Percentiles rank a stretch among this genome's conserved stretches.
Conservation (phyloP, 1,140 invertebrate genomes). For the Thaumatotibia leucotreta region DNA sequence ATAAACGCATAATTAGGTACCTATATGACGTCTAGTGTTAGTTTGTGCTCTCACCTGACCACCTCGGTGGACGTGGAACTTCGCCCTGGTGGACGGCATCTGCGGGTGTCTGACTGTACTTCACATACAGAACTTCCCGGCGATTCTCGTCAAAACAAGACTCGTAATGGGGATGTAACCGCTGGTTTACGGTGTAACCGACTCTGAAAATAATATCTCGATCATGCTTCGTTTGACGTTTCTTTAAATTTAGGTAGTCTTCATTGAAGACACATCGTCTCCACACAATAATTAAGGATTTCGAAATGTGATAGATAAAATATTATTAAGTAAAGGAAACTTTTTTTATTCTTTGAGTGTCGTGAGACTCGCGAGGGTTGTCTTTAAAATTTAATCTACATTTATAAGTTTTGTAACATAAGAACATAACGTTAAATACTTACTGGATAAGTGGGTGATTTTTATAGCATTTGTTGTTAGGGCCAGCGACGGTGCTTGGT, state of each 20-base stretch:
- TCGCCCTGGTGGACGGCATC: slow-evolving; percentile 51
- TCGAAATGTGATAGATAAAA: too few species aligned
- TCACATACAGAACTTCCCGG: slow-evolving; percentile 57
- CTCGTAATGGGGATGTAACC: slow-evolving; percentile 51
- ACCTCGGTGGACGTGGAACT: slow-evolving; percentile 52
- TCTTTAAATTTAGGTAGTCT: too few species aligned
- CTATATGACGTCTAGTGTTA: background rate
- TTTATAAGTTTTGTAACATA: background rate
- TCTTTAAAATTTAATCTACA: too few species aligned
- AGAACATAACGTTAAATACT: slow-evolving; percentile 3
- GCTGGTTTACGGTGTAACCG: slow-evolving; percentile 47
- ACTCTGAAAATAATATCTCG: slow-evolving; percentile 31
- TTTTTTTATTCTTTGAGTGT: too few species aligned
- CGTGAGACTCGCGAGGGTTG: too few species aligned
- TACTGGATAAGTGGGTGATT: slow-evolving; percentile 56
- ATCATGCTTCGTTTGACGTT: too few species aligned
- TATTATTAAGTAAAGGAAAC: too few species aligned
- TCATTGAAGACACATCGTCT: background rate
- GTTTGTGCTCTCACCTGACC: slow-evolving; percentile 39
- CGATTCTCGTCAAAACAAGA: slow-evolving; percentile 56
- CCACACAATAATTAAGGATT: too few species aligned
- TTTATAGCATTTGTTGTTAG: slow-evolving; percentile 42
- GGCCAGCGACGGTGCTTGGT: slow-evolving; percentile 35
- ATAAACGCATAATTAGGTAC: too few species aligned
- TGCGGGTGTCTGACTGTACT: slow-evolving; percentile 45